Base-by-base conservation (phyloP, 2,113 vertebrate species). In the Thymallus thymallus region DNA sequence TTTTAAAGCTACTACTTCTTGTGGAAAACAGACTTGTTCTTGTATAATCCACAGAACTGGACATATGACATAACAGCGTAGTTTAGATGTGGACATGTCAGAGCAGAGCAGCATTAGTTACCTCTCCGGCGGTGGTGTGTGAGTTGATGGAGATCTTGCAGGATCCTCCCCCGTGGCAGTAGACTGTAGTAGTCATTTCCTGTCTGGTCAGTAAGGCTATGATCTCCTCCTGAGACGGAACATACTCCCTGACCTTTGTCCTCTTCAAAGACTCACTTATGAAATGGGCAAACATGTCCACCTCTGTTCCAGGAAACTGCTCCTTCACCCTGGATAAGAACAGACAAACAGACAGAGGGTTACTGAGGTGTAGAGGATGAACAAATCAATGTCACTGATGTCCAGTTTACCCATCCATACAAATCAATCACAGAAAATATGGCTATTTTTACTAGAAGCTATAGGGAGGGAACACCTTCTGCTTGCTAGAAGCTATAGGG, bases 221-320 rank as follows among this genome's bases (percentile, higher is more conserved):
- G 58, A 97, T 96, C 90, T 98, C 96, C 64, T 96, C 95, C 86
- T 96, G 96, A 65, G 95, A 97, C 1, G 96, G 96, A 74, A 98
- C 94, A 85, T 94, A 95, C 87, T 98, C 96, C 65, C 96, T 90
- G 0, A 88, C 86, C 85, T 96, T 97, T 32, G 95, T 97, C 94
- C 95, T 95, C 85, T 94, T 95, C 2, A 97, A 85, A 22, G 96
- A 96, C 82, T 97, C 96, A 0, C 85, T 83, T 65, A 96, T 93
- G 80, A 97, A 97, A 70, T 95, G 94, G 0, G 96, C 90, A 3
- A 94, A 97, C 35, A 41, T 41, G 35, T 41, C 35, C 35, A 41
- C 35, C 35, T 41, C 35, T 41, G 35, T 41, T 41, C 35, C 35
- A 10, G 35, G 35, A 12, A 41, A 41, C 35, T 12, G 35, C 35